Evolutionary conservation across 2,797 vertebrate species (phyloP), one percentile per base, ranked within the genome.

Genomic region (Cyclopterus lumpus): DNA sequence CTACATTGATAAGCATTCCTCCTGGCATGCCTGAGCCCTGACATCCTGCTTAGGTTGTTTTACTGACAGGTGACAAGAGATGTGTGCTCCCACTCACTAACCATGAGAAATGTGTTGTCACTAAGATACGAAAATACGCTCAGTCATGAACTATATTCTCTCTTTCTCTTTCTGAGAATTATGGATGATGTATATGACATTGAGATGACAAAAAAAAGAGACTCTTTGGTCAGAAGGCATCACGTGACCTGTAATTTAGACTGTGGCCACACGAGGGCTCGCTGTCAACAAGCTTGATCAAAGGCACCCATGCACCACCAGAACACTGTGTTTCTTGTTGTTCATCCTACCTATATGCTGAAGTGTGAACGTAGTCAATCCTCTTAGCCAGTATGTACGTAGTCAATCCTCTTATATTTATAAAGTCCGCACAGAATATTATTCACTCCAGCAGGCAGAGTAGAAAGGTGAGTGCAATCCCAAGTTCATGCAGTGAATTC

Each of bases 251-350:
- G 72, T 36, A 44, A 18, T 79, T 46, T 28, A 9, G 1, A 3
- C 42, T 65, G 6, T 68, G 66, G 30, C 84, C 78, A 77, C 46
- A 22, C 18, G 82, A 53, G 75, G 67, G 77, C 70, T 49, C 58
- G 6, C 20, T 36, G 20, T 36, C 32, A 59, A 36, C 32, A 14
- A 36, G 10, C 57, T 22, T 22, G 6, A n/a, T 48, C 44, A 8
- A n/a, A 48, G 46, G 46, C 46, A n/a, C 18, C 18, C 18, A 9
- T 20, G 46, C 46, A n/a, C 20, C 57, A 59, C 20, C 32, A 59
- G 20, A 58, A 36, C 57, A n/a, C 30, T 58, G 32, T 22, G 57
- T 7, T 38, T 59, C 32, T 36, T 36, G 32, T 36, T 59, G 32
- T 30, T 15, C 28, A 11, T 10, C 55, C 28, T 58, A 30, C 28